phyloP scores from a whole-genome alignment of 1,140 invertebrate genomes.

The Ceratina japonica region DNA sequence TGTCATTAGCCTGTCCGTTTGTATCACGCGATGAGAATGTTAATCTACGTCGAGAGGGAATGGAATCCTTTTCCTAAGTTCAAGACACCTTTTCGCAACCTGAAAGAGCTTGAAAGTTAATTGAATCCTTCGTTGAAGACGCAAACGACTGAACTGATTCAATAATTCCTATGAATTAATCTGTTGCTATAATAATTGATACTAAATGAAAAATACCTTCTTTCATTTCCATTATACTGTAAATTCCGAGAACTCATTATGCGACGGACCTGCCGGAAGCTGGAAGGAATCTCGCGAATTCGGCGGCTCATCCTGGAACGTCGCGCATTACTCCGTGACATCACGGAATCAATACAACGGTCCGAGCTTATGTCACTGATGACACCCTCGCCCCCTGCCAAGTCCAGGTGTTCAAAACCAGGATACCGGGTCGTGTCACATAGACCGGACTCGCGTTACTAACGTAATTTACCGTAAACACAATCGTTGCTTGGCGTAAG shows the following conservation, averaged over 20 bases:
- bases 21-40: too few species aligned
- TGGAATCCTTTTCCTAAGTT: background rate
- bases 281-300: conserved; percentile 18
- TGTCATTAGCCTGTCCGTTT: background rate
- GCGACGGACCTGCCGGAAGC: background rate
- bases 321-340: conserved; percentile 44
- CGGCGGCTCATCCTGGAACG: conserved; percentile 32
- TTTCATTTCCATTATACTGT: background rate
- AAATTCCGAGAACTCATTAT: background rate
- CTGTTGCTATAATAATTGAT: too few species aligned
- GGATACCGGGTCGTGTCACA: conserved; percentile 7
- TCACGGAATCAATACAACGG: conserved; percentile 58
- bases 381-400: conserved; percentile 5
- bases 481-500: background rate
- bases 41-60: background rate
- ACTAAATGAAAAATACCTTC: too few species aligned
- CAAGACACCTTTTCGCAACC: too few species aligned
- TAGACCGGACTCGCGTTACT: background rate
- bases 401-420: conserved; percentile 14
- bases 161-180: too few species aligned
- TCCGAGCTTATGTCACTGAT: conserved; percentile 49
- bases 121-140: too few species aligned
- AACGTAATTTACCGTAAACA: conserved; percentile 12
- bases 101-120: too few species aligned
- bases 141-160: too few species aligned